A percentile compares a stretch with the other conserved stretches of the same genome.
phyloP scores from a whole-genome alignment of 2,113 vertebrate species.

The Barnardius zonarius region DNA sequence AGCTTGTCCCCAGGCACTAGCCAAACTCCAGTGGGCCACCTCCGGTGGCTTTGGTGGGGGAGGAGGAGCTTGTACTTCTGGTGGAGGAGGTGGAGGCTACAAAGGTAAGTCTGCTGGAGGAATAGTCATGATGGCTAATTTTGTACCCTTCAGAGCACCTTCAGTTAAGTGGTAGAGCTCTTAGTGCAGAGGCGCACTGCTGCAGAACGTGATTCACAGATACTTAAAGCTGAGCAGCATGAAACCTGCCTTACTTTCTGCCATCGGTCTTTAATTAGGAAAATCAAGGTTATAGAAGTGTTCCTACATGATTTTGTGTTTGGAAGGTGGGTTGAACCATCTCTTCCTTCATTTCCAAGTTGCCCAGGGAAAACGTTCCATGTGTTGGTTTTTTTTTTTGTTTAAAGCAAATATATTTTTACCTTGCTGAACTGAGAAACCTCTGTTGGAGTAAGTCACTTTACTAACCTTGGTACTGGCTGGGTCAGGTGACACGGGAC shows the following conservation, averaged over 20 bases:
- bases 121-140: neutral
- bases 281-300: neutral
- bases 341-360: neutral
- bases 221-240: neutral
- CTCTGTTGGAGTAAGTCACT: neutral
- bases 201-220: neutral
- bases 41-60: conserved; percentile 88
- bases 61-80: conserved; percentile 87
- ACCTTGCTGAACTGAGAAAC: neutral
- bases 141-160: neutral
- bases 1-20: conserved; percentile 80
- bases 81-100: conserved; percentile 88
- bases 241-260: neutral
- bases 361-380: neutral
- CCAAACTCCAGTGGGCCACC: conserved; percentile 83
- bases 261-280: neutral
- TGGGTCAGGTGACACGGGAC: neutral
- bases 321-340: neutral
- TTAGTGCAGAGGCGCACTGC: neutral
- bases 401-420: neutral
- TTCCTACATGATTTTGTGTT: neutral
- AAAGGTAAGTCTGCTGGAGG: conserved; percentile 71
- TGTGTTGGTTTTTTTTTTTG: neutral
- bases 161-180: neutral
- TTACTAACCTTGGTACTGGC: neutral